Conservation (phyloP, 2,888 invertebrate genomes). For the Microctonus aethiopoides region DNA sequence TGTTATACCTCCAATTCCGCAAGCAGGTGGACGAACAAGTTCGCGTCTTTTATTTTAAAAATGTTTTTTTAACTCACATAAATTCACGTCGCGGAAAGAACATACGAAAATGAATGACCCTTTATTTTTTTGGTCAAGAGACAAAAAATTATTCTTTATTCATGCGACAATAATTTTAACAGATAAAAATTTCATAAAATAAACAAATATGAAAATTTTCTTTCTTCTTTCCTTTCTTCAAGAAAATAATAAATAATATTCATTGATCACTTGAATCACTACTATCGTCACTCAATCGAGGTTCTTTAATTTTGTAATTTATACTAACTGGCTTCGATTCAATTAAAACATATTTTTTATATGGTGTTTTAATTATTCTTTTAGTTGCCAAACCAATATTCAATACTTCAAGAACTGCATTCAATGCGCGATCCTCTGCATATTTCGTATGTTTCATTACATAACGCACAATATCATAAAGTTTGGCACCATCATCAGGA, state of each 20-base stretch:
- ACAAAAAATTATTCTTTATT: slow-evolving; percentile 13
- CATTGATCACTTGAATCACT: slow-evolving; percentile 37
- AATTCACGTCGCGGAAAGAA: slow-evolving; percentile 19
- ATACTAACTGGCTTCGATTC: slow-evolving; percentile 38
- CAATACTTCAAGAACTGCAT: slow-evolving; percentile 54
- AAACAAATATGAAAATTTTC: neutral
- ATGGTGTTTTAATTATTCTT: slow-evolving; percentile 52
- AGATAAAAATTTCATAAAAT: neutral
- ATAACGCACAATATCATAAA: slow-evolving; percentile 56
- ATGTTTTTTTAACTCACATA: slow-evolving; percentile 18
- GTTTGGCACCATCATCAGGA: slow-evolving; percentile 50
- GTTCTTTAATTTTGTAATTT: slow-evolving; percentile 49
- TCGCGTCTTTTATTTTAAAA: slow-evolving; percentile 13
- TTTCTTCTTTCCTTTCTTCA: neutral
- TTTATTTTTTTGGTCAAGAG: neutral
- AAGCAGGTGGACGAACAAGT: slow-evolving; percentile 22
- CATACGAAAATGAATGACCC: slow-evolving; percentile 18
- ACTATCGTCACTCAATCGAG: slow-evolving; percentile 52
- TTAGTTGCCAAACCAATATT: slow-evolving; percentile 52
- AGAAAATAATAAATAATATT: too few relatives aligned
- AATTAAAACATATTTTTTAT: slow-evolving; percentile 50
- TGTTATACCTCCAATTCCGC: neutral
- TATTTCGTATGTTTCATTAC: slow-evolving; percentile 53
- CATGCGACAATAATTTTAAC: slow-evolving; percentile 1
- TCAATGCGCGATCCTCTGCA: slow-evolving; percentile 50